Percentiles rank a stretch among this genome's conserved stretches.
phyloP scores from a whole-genome alignment of 2,113 vertebrate species.

The Hemicordylus capensis region DNA sequence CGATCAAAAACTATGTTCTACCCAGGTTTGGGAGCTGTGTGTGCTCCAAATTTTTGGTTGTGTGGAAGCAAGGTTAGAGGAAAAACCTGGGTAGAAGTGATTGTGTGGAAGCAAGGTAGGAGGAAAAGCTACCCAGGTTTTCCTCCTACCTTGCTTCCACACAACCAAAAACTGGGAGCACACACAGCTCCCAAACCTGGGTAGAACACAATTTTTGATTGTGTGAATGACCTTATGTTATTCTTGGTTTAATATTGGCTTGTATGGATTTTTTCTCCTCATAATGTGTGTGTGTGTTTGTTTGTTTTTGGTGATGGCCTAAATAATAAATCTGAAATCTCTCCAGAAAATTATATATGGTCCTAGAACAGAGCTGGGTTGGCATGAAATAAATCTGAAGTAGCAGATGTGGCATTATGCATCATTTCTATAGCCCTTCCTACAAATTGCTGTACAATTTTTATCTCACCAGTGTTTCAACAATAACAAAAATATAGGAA shows the following conservation, averaged over 20 bases:
- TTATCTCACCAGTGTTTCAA: background rate
- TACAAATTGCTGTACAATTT: background rate
- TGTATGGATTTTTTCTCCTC: background rate
- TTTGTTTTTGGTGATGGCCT: background rate
- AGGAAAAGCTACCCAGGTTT: too few species aligned
- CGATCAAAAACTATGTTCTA: too few species aligned
- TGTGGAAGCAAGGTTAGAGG: too few species aligned
- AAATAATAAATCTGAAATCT: constrained; percentile 5
- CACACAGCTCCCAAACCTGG: too few species aligned
- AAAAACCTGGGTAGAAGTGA: too few species aligned
- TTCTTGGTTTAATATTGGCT: background rate
- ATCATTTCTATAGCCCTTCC: background rate
- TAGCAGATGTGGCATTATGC: background rate
- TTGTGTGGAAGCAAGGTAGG: too few species aligned
- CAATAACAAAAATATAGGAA: background rate
- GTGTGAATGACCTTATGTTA: too few species aligned
- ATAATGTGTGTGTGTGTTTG: background rate
- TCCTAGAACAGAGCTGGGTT: background rate
- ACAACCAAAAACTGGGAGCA: too few species aligned
- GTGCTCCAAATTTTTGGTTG: too few species aligned
- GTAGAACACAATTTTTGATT: too few species aligned
- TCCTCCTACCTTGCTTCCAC: too few species aligned
- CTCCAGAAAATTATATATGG: background rate
- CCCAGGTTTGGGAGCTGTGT: too few species aligned
- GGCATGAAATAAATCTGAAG: constrained; percentile 6